These are phyloP conservation scores for Tylochromis polylepis DNA, from an alignment of 2,113 vertebrate genomes.

Conservation along the genomic window DNA sequence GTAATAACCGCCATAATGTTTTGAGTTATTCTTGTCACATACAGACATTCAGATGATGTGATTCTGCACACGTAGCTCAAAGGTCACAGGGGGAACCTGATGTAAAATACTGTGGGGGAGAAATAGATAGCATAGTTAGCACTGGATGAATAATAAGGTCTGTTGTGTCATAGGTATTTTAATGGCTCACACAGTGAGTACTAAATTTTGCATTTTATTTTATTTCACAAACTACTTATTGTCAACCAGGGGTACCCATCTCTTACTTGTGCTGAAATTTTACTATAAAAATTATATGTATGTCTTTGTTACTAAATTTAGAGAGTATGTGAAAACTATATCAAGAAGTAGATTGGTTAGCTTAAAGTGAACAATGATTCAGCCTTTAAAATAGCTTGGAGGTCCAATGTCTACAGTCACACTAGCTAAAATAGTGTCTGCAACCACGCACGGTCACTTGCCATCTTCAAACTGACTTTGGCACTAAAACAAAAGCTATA, in stretches of 20 bases:
- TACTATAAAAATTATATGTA: not conserved
- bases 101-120: not conserved
- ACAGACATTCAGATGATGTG: not conserved
- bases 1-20: not conserved
- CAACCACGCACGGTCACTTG: rapidly evolving
- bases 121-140: not conserved
- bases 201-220: not conserved
- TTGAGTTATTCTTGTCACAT: not conserved
- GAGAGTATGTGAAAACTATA: not conserved
- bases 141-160: not conserved
- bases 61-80: not conserved
- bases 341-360: not conserved
- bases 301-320: not conserved
- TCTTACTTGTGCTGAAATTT: rapidly evolving
- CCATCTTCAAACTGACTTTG: not conserved
- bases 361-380: not conserved
- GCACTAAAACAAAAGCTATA: not conserved
- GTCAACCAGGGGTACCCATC: rapidly evolving
- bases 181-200: not conserved
- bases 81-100: not conserved
- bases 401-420: not conserved
- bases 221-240: not conserved
- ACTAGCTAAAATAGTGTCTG: not conserved
- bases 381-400: not conserved
- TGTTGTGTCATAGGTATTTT: not conserved